phyloP scores from a whole-genome alignment of 2,113 vertebrate genomes.

The Macquaria australasica region DNA sequence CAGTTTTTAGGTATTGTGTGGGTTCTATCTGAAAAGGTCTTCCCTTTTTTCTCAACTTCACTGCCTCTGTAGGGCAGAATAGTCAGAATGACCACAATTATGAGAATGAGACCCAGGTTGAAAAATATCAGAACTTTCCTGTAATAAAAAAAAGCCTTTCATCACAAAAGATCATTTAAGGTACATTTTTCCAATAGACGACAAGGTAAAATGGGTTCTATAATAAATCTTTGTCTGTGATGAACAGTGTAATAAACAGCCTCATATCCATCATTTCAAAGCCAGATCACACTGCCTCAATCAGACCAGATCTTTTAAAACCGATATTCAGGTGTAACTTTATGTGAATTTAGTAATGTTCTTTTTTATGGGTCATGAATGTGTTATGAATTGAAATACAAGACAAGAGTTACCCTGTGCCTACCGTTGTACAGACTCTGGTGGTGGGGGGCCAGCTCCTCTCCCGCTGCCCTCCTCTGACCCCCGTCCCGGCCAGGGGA shows the following conservation, averaged over 20 bases:
- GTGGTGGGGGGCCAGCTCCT: constrained; percentile 88
- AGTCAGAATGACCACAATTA: not conserved
- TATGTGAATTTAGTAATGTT: not conserved
- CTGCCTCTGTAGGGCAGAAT: no score
- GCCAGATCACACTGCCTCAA: not conserved
- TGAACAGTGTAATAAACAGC: not conserved
- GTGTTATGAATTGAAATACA: constrained; percentile 9
- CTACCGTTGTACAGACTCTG: constrained; percentile 92
- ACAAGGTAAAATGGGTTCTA: not conserved
- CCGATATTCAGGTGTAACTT: not conserved
- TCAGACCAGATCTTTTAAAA: not conserved
- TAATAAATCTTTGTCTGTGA: not conserved
- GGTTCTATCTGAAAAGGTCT: no score
- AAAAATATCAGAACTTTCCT: not conserved
- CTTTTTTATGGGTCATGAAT: not conserved
- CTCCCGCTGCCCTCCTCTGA: constrained; percentile 88
- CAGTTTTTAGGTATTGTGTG: not conserved
- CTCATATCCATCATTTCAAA: not conserved
- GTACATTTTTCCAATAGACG: not conserved
- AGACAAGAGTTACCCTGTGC: constrained; percentile 79
- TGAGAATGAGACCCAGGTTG: not conserved
- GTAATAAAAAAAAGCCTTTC: no score
- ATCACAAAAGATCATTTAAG: not conserved
- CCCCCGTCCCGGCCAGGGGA: constrained; percentile 87
- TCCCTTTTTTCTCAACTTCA: no score